These are phyloP conservation scores for Drosophila robusta DNA, from an alignment of 2,888 invertebrate genomes.

Conservation along the genomic window DNA sequence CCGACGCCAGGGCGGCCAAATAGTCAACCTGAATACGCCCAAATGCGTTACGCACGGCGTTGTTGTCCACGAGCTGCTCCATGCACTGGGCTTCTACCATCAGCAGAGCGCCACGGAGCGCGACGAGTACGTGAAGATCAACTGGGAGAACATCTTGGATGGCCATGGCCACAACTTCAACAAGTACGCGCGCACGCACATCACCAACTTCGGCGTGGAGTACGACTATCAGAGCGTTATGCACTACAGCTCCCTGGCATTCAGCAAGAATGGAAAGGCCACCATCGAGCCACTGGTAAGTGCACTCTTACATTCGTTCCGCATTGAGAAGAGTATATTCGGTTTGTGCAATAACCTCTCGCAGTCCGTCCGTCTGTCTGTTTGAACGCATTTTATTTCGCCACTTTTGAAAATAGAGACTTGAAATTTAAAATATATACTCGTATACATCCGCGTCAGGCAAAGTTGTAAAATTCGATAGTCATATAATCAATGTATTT, in stretches of 20 bases:
- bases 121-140: slow-evolving; percentile 90
- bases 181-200: slow-evolving; percentile 88
- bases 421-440: too few species aligned
- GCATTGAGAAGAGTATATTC: too few species aligned
- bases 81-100: slow-evolving; percentile 93
- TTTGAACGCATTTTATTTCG: too few species aligned
- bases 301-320: not conserved
- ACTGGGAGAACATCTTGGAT: slow-evolving; percentile 88
- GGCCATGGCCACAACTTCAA: slow-evolving; percentile 87
- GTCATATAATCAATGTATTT: too few species aligned
- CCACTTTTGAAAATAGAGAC: too few species aligned
- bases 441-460: too few species aligned
- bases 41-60: slow-evolving; percentile 88
- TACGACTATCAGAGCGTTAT: slow-evolving; percentile 91
- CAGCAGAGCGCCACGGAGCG: slow-evolving; percentile 92
- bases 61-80: slow-evolving; percentile 91
- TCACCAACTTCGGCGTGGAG: slow-evolving; percentile 88
- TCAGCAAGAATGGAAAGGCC: slow-evolving; percentile 88
- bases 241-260: slow-evolving; percentile 90
- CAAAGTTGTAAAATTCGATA: too few species aligned
- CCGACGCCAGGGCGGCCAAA: slow-evolving; percentile 87
- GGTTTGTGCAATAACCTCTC: too few species aligned
- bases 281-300: slow-evolving; percentile 88
- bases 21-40: slow-evolving; percentile 86
- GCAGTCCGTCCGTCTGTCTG: too few species aligned